A percentile compares a stretch with the other conserved stretches of the same genome.
Conservation (phyloP, 2,888 invertebrate genomes). For the Caenorhabditis sulstoni region DNA sequence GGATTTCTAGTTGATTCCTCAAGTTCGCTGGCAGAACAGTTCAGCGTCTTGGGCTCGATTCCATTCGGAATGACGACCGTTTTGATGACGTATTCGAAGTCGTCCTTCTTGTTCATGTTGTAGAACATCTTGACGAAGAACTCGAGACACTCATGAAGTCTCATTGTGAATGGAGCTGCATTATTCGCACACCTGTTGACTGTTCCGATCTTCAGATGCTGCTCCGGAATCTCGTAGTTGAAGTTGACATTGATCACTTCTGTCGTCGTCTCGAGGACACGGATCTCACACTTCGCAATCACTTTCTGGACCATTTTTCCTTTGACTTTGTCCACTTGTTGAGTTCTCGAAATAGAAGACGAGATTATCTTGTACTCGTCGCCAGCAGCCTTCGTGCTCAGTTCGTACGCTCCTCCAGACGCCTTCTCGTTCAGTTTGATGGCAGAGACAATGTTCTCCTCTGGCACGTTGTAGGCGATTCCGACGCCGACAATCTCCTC, state of each 20-base stretch:
- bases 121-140: slow-evolving; percentile 67
- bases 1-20: slow-evolving; percentile 65
- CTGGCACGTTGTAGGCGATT: slow-evolving; percentile 66
- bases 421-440: slow-evolving; percentile 58
- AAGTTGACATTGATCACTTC: slow-evolving; percentile 55
- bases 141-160: slow-evolving; percentile 69
- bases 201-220: slow-evolving; percentile 2
- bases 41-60: slow-evolving; percentile 53
- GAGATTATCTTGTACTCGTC: slow-evolving; percentile 60
- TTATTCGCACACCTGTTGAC: slow-evolving; percentile 45
- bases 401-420: slow-evolving; percentile 70
- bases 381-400: slow-evolving; percentile 69
- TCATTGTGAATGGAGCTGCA: slow-evolving; percentile 47
- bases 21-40: slow-evolving; percentile 72
- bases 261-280: slow-evolving; percentile 56
- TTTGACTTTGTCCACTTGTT: slow-evolving; percentile 54
- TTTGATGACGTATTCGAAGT: slow-evolving; percentile 43
- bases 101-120: slow-evolving; percentile 63
- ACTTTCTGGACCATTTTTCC: slow-evolving; percentile 56
- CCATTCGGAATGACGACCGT: slow-evolving; percentile 56
- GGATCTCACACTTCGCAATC: slow-evolving; percentile 38
- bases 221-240: slow-evolving; percentile 50
- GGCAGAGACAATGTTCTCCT: slow-evolving; percentile 36
- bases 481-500: slow-evolving; percentile 69
- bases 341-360: slow-evolving; percentile 49